phyloP scores from a whole-genome alignment of 2,797 vertebrate genomes.

The Nothura maculosa region DNA sequence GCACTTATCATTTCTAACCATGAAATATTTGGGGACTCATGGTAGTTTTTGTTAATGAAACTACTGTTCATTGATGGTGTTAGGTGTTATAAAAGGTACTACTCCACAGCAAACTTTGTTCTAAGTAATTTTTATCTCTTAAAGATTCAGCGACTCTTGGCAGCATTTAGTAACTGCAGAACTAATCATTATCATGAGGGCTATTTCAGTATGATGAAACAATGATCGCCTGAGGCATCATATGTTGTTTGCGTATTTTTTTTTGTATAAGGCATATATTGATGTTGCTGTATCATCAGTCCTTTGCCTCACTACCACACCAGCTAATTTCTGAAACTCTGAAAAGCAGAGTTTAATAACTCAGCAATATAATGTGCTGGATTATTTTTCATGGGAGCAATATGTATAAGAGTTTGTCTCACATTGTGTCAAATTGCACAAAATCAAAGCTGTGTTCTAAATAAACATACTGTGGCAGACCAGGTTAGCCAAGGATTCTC shows the following conservation, averaged over 20 bases:
- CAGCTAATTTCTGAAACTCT: slow-evolving; percentile 28
- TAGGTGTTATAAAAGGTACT: background rate
- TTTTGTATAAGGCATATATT: background rate
- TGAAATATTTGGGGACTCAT: background rate
- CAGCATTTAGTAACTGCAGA: background rate
- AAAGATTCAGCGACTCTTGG: background rate
- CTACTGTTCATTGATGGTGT: background rate
- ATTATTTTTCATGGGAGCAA: background rate
- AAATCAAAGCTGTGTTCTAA: background rate
- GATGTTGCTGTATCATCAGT: background rate
- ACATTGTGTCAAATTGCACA: background rate
- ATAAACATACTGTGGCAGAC: background rate
- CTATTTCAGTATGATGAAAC: background rate
- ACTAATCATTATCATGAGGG: background rate
- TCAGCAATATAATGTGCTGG: background rate
- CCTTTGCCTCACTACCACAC: background rate
- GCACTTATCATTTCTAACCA: background rate
- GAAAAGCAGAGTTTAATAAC: background rate
- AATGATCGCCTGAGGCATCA: background rate
- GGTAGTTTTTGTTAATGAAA: background rate
- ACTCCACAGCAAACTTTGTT: background rate
- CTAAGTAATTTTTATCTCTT: background rate
- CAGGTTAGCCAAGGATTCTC: background rate
- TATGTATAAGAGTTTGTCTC: background rate
- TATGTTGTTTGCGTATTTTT: background rate